phyloP scores from a whole-genome alignment of 1,140 invertebrate genomes.

The Cydia pomonella region DNA sequence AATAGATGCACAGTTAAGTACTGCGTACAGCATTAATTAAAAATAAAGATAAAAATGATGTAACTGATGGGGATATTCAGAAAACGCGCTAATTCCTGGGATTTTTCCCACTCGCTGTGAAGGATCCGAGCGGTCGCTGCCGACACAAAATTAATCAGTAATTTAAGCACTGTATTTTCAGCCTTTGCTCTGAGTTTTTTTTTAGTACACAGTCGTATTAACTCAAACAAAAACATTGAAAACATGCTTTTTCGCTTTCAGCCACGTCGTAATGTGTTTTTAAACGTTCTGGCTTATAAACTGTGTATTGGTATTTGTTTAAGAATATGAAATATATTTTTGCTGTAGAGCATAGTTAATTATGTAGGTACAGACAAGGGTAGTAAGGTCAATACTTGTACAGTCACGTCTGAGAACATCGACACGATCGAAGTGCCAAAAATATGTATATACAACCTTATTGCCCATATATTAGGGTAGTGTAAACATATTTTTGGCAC shows the following conservation, averaged over 20 bases:
- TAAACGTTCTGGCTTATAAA: conserved; percentile 8
- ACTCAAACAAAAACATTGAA: conserved; percentile 1
- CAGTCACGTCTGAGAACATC: no score
- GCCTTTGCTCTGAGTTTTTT: not conserved
- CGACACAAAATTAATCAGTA: conserved; percentile 26
- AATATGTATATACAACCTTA: no score
- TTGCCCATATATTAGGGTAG: no score
- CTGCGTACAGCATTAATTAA: conserved; percentile 14
- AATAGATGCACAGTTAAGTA: not conserved
- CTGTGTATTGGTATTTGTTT: no score
- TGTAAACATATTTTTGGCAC: no score
- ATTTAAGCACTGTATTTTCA: not conserved
- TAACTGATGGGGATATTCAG: not conserved
- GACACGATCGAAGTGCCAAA: no score
- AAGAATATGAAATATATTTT: no score
- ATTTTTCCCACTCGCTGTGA: not conserved
- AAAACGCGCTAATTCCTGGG: not conserved
- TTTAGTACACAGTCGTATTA: not conserved
- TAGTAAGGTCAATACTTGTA: no score
- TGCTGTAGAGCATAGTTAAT: no score
- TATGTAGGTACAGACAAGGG: no score
- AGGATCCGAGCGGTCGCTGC: conserved; percentile 1
- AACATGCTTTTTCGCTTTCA: not conserved
- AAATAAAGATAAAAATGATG: conserved; percentile 14
- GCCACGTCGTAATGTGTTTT: not conserved